phyloP scores from a whole-genome alignment of 2,797 vertebrate species.

The Chrosomus eos region DNA sequence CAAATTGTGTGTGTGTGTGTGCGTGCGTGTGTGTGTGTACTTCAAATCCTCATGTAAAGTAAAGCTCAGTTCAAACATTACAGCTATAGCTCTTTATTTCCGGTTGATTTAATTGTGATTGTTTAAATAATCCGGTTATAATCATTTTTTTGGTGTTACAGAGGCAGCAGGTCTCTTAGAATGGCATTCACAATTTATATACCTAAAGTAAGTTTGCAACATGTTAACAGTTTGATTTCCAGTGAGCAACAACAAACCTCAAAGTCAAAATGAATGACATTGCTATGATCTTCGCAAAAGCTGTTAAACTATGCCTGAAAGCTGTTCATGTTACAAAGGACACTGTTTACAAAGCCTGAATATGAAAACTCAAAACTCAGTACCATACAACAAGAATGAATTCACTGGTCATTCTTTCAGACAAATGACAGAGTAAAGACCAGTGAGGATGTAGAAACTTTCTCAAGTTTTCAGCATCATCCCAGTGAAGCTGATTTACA shows the following conservation, averaged over 20 bases:
- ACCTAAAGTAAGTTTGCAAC: neutral
- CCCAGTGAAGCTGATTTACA: conserved; percentile 51
- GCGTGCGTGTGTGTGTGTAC: no score
- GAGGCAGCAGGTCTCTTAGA: neutral
- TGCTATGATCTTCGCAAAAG: neutral
- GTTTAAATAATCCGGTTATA: neutral
- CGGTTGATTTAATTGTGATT: neutral
- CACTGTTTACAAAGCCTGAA: conserved; percentile 1
- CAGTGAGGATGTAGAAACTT: neutral
- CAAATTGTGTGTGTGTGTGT: no score
- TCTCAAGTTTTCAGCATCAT: conserved; percentile 1
- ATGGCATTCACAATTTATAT: neutral
- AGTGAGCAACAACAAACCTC: neutral
- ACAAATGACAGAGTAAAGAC: neutral
- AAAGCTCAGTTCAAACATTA: neutral
- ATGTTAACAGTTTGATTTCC: conserved; percentile 3
- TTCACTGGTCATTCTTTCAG: neutral
- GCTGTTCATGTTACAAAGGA: neutral
- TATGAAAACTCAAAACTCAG: neutral
- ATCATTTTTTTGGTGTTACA: neutral
- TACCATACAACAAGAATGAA: neutral
- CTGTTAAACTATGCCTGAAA: neutral
- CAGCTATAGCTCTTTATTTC: neutral
- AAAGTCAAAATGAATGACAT: neutral
- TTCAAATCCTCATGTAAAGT: neutral